Evolutionary conservation across 64 coral and sea anemone genomes (phyloP).

Genomic region (Stylophora pistillata): DNA sequence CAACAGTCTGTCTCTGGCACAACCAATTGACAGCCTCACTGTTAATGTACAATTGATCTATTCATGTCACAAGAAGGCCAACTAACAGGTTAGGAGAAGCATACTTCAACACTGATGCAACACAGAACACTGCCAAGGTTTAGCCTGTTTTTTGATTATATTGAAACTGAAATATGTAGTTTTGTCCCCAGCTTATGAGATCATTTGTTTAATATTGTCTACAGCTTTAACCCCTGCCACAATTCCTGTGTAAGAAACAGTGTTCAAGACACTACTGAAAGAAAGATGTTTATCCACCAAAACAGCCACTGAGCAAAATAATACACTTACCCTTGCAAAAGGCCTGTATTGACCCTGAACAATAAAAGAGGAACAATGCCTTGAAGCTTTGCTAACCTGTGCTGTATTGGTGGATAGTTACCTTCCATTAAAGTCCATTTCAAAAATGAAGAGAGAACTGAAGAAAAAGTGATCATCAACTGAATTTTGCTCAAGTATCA

Average conservation of each 20-base stretch:
- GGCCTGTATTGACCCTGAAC: neutral
- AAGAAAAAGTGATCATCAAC: neutral
- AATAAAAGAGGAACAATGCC: constrained; percentile 26
- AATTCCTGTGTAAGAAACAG: neutral
- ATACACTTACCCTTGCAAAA: neutral
- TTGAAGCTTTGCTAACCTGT: neutral
- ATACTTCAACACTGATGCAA: no score
- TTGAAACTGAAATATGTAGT: neutral
- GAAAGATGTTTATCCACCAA: constrained; percentile 21
- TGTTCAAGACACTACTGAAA: neutral
- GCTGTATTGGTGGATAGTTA: constrained; percentile 32
- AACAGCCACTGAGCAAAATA: neutral
- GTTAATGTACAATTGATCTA: no score
- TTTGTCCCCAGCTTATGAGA: neutral
- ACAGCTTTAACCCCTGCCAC: no score
- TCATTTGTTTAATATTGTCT: neutral
- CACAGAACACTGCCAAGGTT: no score
- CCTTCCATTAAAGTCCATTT: constrained; percentile 4
- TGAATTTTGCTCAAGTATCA: neutral
- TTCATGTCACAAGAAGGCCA: no score
- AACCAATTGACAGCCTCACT: neutral
- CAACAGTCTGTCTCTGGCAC: neutral
- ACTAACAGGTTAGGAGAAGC: no score
- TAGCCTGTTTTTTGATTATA: no score
- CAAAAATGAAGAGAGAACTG: neutral